phyloP scores from a whole-genome alignment of 2,797 vertebrate species.

The Chelidonichthys spinosus region DNA sequence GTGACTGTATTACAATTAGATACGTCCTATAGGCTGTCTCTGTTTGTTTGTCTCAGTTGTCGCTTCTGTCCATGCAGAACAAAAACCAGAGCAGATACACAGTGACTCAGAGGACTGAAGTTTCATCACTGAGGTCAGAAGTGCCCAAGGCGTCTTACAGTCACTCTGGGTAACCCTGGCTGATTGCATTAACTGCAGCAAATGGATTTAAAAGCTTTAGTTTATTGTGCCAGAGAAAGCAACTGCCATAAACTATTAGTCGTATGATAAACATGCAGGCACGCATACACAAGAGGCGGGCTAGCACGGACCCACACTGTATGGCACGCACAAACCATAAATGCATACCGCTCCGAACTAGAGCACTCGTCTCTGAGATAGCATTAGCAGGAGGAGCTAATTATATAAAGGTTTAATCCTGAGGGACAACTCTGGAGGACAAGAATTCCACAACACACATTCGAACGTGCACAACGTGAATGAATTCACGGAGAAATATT shows the following conservation, averaged over 20 bases:
- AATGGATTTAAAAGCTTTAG: constrained; percentile 75
- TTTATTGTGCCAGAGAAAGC: constrained; percentile 72
- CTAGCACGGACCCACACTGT: neutral
- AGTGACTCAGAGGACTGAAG: constrained; percentile 53
- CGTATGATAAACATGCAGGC: constrained; percentile 63
- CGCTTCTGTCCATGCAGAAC: constrained; percentile 28
- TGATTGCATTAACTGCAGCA: constrained; percentile 73
- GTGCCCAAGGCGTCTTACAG: constrained; percentile 50
- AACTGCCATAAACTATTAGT: constrained; percentile 73
- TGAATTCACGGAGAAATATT: neutral
- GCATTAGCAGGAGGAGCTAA: constrained; percentile 63
- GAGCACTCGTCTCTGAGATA: constrained; percentile 53
- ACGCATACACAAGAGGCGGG: neutral
- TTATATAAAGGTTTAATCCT: constrained; percentile 57
- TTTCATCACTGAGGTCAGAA: constrained; percentile 64
- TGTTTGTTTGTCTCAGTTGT: constrained; percentile 26
- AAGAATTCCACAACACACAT: constrained; percentile 45
- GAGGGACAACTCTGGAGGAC: constrained; percentile 31
- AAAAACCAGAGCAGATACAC: constrained; percentile 47
- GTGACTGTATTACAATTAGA: neutral
- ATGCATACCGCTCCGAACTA: constrained; percentile 47
- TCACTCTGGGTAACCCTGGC: constrained; percentile 54
- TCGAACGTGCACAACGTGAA: neutral
- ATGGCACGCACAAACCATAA: neutral
- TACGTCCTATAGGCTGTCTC: constrained; percentile 10